These are phyloP conservation scores for Trichoplusia ni DNA, from an alignment of 1,140 invertebrate species.

Conservation along the genomic window DNA sequence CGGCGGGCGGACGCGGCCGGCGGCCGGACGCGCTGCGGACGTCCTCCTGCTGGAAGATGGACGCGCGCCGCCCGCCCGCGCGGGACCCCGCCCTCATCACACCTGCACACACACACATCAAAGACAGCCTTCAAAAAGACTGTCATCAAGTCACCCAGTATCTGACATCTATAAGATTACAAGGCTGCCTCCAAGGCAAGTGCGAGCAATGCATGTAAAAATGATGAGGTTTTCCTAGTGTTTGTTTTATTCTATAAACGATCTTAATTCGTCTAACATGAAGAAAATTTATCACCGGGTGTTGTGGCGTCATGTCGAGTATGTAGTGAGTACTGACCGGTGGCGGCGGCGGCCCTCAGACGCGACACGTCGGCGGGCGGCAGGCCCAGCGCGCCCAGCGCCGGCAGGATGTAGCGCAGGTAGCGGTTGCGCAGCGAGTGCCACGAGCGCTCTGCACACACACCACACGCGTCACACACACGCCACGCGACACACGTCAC, in stretches of 20 bases:
- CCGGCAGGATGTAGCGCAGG: slow-evolving; percentile 64
- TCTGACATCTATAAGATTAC: background rate
- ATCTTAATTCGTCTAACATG: background rate
- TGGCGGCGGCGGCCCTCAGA: slow-evolving; percentile 57
- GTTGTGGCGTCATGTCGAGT: background rate
- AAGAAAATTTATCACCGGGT: too few relatives aligned
- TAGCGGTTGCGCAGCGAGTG: slow-evolving; percentile 73
- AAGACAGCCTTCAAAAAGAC: too few relatives aligned
- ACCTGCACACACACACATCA: slow-evolving; percentile 15
- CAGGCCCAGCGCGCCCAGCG: slow-evolving; percentile 46
- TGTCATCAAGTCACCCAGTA: background rate
- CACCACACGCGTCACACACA: background rate
- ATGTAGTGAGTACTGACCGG: slow-evolving; percentile 33
- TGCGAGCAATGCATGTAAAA: too few relatives aligned
- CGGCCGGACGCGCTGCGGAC: slow-evolving; percentile 38
- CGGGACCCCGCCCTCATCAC: background rate
- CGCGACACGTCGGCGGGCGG: slow-evolving; percentile 30
- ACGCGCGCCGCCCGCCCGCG: slow-evolving; percentile 26
- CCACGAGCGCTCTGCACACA: slow-evolving; percentile 60
- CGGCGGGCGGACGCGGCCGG: slow-evolving; percentile 13
- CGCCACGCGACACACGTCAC: slow-evolving; percentile 30
- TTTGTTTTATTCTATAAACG: background rate
- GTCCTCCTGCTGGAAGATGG: slow-evolving; percentile 24
- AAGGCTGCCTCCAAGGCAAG: too few relatives aligned
- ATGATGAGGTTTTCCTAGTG: too few relatives aligned